Percentiles rank a stretch among this genome's conserved stretches.
Conservation (phyloP, 2,888 invertebrate species). For the Nemotelus pantherinus region DNA sequence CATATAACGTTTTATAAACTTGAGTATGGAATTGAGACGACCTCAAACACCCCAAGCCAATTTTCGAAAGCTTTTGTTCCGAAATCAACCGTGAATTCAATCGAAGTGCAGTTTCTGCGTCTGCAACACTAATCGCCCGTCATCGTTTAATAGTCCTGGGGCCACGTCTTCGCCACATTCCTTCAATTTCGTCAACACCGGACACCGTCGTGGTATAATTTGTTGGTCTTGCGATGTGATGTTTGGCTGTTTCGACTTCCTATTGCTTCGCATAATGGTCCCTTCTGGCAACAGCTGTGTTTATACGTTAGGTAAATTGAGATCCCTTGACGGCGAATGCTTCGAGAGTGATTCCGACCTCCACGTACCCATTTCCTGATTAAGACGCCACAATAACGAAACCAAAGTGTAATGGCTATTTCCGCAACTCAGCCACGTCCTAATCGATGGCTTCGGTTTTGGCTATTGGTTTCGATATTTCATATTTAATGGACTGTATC, state of each 20-base stretch:
- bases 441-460: constrained; percentile 28
- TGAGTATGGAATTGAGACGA: too few relatives aligned
- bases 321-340: constrained; percentile 2
- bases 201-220: constrained; percentile 1
- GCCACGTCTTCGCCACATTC: not conserved
- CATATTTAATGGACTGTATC: constrained; percentile 41
- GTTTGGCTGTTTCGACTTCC: constrained; percentile 22
- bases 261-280: constrained; percentile 20
- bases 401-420: constrained; percentile 5
- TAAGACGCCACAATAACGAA: constrained; percentile 32
- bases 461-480: constrained; percentile 36
- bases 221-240: constrained; percentile 31
- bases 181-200: constrained; percentile 14
- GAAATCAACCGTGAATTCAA: too few relatives aligned
- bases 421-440: not conserved
- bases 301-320: constrained; percentile 32
- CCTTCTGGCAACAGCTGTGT: constrained; percentile 37
- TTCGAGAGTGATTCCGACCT: constrained; percentile 4
- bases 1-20: too few relatives aligned
- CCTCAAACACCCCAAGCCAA: too few relatives aligned
- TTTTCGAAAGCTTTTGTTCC: too few relatives aligned
- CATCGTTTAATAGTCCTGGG: too few relatives aligned
- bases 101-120: too few relatives aligned
- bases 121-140: too few relatives aligned
- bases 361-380: constrained; percentile 12